Evolutionary conservation across 2,888 invertebrate species (phyloP).

Genomic region (Scelioninae gen. 2): DNA sequence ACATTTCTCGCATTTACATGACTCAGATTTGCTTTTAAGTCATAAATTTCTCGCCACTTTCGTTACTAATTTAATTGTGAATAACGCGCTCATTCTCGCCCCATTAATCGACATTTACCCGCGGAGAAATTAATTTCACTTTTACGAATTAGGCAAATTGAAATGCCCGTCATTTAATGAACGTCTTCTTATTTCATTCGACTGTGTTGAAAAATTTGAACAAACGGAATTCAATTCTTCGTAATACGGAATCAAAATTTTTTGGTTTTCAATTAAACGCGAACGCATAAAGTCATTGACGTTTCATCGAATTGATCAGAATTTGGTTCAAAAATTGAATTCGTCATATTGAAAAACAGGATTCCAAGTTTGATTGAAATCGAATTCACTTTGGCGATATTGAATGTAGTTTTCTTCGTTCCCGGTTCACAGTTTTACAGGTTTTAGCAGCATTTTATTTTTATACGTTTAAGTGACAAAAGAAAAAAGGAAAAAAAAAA

Average conservation of each 20-base stretch:
- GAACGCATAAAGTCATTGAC: too few relatives aligned
- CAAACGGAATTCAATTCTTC: too few relatives aligned
- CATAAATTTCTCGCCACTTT: slow-evolving; percentile 16
- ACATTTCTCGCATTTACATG: slow-evolving; percentile 50
- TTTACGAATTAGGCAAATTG: too few relatives aligned
- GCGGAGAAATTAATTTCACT: background rate
- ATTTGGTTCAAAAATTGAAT: background rate
- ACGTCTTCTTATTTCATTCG: too few relatives aligned
- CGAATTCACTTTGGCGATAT: slow-evolving; percentile 2
- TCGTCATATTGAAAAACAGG: slow-evolving; percentile 1
- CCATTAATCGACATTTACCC: background rate
- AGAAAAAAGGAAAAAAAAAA: too few relatives aligned
- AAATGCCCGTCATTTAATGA: too few relatives aligned
- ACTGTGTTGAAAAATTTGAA: too few relatives aligned
- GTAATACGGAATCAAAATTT: too few relatives aligned
- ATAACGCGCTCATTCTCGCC: background rate
- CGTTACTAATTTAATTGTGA: slow-evolving; percentile 21
- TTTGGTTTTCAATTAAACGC: too few relatives aligned
- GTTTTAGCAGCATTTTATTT: background rate
- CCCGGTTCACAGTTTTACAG: background rate
- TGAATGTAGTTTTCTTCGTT: slow-evolving; percentile 4
- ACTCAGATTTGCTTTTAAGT: slow-evolving; percentile 38
- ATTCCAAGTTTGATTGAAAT: background rate
- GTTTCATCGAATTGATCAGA: too few relatives aligned
- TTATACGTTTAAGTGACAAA: slow-evolving; percentile 2